phyloP scores from a whole-genome alignment of 2,888 invertebrate species.

The Polia nebulosa region DNA sequence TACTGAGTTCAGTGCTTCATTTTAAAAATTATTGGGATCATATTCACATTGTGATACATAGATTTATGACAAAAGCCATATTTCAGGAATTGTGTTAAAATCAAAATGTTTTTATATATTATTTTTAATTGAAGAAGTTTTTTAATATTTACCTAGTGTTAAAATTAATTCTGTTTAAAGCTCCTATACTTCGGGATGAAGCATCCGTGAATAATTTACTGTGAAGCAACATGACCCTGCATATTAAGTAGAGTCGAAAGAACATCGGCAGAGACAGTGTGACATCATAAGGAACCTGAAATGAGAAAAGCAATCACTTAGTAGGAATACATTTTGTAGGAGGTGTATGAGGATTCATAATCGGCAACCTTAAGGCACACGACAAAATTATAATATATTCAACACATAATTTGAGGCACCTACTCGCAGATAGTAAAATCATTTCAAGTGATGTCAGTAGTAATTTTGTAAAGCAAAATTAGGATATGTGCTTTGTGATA shows the following conservation, averaged over 20 bases:
- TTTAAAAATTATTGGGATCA: not conserved
- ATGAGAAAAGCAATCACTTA: constrained; percentile 66
- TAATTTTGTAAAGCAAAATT: constrained; percentile 40
- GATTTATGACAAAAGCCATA: not conserved
- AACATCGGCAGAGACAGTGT: constrained; percentile 99
- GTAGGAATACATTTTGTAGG: constrained; percentile 19
- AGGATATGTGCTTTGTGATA: constrained; percentile 59
- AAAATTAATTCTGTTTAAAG: constrained; percentile 99
- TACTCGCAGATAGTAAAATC: constrained; percentile 15
- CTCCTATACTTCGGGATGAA: constrained; percentile 99
- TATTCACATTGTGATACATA: not conserved
- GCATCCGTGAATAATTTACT: constrained; percentile 99
- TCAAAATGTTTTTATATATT: not conserved
- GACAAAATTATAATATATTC: constrained; percentile 35
- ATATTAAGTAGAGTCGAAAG: constrained; percentile 99
- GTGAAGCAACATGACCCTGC: constrained; percentile 99
- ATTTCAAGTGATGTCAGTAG: constrained; percentile 72
- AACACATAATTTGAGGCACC: constrained; percentile 27
- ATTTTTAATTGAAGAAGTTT: not conserved
- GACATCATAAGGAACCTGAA: constrained; percentile 97
- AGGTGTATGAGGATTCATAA: constrained; percentile 14
- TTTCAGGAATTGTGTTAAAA: not conserved
- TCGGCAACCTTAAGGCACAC: constrained; percentile 63
- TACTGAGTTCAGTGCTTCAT: not conserved
- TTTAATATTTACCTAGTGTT: constrained; percentile 95